Base-by-base conservation (phyloP, 2,113 vertebrate genomes). In the Tor tambroides region DNA sequence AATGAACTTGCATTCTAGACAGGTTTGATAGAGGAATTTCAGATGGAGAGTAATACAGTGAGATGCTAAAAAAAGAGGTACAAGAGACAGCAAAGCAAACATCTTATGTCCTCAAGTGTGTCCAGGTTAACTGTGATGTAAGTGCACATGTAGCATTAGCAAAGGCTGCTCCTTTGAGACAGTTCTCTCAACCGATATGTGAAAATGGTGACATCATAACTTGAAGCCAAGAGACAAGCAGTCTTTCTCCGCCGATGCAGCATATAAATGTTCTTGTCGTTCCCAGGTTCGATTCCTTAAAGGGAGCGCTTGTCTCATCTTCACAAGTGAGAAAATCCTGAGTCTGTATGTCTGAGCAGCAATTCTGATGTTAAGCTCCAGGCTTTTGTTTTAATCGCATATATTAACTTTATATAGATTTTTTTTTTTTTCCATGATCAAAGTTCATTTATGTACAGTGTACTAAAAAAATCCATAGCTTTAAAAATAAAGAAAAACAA, bases 291-390 rank as follows among this genome's bases (percentile, higher is more conserved):
- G n/a, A 38, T 26, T 86, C 86, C 83, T 88, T 85, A 90, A 85
- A 88, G 84, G 89, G 84, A 88, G 85, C 85, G 69, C 49, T 26
- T 32, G 84, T 90, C 85, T 89, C 81, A 61, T 92, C 91, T 93
- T 91, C 91, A 95, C 94, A 93, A 89, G 85, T 89, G 88, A 92
- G 94, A 93, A 95, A 95, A 96, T 95, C 98, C 98, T 99, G 98
- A 99, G 98, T 97, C 96, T 96, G 95, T 74, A 74, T 96, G 95
- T 95, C 95, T 95, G 96, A 98, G 97, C 97, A 98, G 98, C 98
- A 98, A 96, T 93, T 95, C 96, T 97, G 96, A 97, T 96, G 96
- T 96, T 95, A 89, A 96, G 95, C 96, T 96, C 96, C 96, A 96
- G 93, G 96, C 96, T 96, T 94, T 88, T 89, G 86, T 89, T 85